Base-by-base conservation (phyloP, 2,113 vertebrate genomes). In the Coryphaenoides rupestris region DNA sequence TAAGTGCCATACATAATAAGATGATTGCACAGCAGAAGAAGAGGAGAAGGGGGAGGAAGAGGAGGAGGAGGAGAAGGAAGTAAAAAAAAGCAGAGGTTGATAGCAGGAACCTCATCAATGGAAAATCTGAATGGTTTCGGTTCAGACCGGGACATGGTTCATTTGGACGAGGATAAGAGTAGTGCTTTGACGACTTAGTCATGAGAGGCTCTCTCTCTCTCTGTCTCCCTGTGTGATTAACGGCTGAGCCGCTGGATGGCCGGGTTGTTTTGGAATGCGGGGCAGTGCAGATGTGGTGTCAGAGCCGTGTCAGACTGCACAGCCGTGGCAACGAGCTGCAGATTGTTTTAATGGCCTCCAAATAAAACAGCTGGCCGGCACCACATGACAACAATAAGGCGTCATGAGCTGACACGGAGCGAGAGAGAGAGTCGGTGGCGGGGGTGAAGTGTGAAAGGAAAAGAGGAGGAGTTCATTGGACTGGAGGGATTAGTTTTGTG, bases 281-380 rank as follows among this genome's bases (percentile, higher is more conserved):
- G 69, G 58, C 66, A 63, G 75, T 63, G 67, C 60, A 78, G 73
- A 75, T 58, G 65, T 49, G 55, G 58, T 59, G 56, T 24, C 69
- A 61, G 71, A 81, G 76, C 70, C 74, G 72, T 56, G 66, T 66
- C 57, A 9, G 62, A 59, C 64, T 68, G 68, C 53, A 5, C 68
- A 76, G 76, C 70, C 23, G 12, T 40, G 7, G 21, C 15, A 21
- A 19, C 67, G 56, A 64, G 74, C 59, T 81, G 67, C 76, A 81
- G 84, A 79, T 85, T 84, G 82, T 76, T 84, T 85, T 82, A 85
- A 85, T 85, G 79, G 79, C 73, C 72, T 73, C 63, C 75, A 84
- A 82, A 81, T 76, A 69, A 75, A 86, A 77, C 82, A 85, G 82
- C 84, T 87, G 85, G 78, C 75, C 77, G 76, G 9, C 62, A 75